Conservation (phyloP, 2,888 invertebrate species). For the Pteria penguin region DNA sequence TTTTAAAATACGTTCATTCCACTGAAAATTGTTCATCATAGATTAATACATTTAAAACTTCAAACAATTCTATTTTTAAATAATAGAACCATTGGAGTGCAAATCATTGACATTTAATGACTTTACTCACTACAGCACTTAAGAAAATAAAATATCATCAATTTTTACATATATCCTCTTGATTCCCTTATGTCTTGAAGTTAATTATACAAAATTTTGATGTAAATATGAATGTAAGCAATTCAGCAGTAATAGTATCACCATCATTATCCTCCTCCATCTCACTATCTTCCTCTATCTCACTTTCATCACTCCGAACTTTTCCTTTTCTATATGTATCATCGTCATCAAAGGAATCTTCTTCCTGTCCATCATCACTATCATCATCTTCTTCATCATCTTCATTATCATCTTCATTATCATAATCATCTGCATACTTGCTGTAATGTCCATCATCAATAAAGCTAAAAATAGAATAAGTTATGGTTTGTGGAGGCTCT, state of each 20-base stretch:
- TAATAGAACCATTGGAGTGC: too few relatives aligned
- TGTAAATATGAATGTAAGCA: too few relatives aligned
- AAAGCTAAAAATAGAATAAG: constrained; percentile 46
- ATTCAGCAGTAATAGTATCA: too few relatives aligned
- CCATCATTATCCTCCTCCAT: constrained; percentile 9
- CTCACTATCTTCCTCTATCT: constrained; percentile 23
- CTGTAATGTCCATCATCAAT: constrained; percentile 63
- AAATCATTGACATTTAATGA: too few relatives aligned
- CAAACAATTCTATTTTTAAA: too few relatives aligned
- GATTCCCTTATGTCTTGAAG: constrained; percentile 5
- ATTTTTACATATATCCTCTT: constrained; percentile 18
- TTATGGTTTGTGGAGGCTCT: too few relatives aligned
- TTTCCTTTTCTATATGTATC: constrained; percentile 43
- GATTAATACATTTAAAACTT: too few relatives aligned
- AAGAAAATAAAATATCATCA: too few relatives aligned
- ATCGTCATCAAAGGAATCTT: constrained; percentile 35
- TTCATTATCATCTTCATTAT: constrained; percentile 43
- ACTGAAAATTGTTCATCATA: too few relatives aligned
- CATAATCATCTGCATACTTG: constrained; percentile 59
- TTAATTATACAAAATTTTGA: too few relatives aligned
- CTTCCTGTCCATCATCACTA: constrained; percentile 41
- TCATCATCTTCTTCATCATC: constrained; percentile 42
- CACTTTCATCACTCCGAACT: constrained; percentile 36
- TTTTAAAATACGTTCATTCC: too few relatives aligned
- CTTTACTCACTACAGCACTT: too few relatives aligned